Evolutionary conservation across 2,888 invertebrate species (phyloP).

Genomic region (Cepaea hortensis): DNA sequence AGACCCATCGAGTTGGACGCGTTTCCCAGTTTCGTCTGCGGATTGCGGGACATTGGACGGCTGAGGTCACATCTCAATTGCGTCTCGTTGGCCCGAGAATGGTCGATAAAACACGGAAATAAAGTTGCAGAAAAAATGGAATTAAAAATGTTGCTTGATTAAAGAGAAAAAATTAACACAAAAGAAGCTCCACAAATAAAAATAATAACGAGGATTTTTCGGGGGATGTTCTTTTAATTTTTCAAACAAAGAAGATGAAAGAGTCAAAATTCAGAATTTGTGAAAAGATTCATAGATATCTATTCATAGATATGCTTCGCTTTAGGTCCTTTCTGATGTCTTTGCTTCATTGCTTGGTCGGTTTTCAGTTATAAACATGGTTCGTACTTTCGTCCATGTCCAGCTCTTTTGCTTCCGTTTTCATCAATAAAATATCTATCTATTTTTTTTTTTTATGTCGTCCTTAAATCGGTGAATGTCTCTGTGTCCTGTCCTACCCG

Average conservation of each 20-base stretch:
- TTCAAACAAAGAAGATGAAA: background rate
- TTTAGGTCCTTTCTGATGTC: too few relatives aligned
- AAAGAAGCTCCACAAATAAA: constrained; percentile 4
- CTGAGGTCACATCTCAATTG: background rate
- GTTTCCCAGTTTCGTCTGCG: constrained; percentile 1
- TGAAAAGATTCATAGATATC: too few relatives aligned
- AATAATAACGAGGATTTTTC: background rate
- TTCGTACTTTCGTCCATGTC: too few relatives aligned
- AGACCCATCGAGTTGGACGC: background rate
- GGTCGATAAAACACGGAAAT: background rate
- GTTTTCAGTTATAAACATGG: too few relatives aligned
- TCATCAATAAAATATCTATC: too few relatives aligned
- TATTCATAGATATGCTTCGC: too few relatives aligned
- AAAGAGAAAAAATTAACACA: constrained; percentile 5
- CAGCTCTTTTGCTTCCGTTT: too few relatives aligned
- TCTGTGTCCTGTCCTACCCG: too few relatives aligned
- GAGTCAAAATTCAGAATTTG: too few relatives aligned
- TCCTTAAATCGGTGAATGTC: too few relatives aligned
- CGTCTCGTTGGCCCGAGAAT: background rate
- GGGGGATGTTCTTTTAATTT: background rate
- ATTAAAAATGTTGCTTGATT: background rate
- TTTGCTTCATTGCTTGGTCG: too few relatives aligned
- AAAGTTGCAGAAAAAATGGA: background rate
- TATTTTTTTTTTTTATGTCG: too few relatives aligned
- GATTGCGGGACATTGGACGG: background rate